phyloP scores from a whole-genome alignment of 2,888 invertebrate genomes.

The Xylophagus ater region DNA sequence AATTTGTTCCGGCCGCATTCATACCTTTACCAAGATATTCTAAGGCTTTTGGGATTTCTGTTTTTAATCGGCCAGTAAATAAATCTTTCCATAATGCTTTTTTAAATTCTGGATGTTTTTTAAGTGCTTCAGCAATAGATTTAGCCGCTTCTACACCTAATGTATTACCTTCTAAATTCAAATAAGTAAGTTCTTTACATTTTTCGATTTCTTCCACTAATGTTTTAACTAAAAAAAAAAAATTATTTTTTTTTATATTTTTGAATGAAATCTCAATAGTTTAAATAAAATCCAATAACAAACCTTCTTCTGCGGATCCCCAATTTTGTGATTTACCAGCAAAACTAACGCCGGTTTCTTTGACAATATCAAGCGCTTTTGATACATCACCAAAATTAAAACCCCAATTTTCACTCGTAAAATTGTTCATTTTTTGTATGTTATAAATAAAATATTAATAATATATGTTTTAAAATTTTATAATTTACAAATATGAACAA shows the following conservation, averaged over 20 bases:
- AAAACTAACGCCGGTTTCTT: slow-evolving; percentile 62
- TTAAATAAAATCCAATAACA: slow-evolving; percentile 10
- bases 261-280: slow-evolving; percentile 6
- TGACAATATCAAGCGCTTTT: slow-evolving; percentile 21
- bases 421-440: no score
- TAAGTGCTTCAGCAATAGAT: slow-evolving; percentile 69
- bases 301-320: slow-evolving; percentile 69
- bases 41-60: slow-evolving; percentile 88
- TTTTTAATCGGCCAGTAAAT: slow-evolving; percentile 90
- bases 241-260: slow-evolving; percentile 5
- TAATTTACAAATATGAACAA: no score
- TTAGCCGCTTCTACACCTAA: slow-evolving; percentile 81
- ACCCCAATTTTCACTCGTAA: no score
- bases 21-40: slow-evolving; percentile 68
- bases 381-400: slow-evolving; percentile 16
- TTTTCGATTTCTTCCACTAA: slow-evolving; percentile 66
- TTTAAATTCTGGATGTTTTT: slow-evolving; percentile 63
- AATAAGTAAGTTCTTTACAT: slow-evolving; percentile 54
- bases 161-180: slow-evolving; percentile 87
- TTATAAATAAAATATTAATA: no score
- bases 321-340: slow-evolving; percentile 69
- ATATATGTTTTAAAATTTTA: no score
- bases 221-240: slow-evolving; percentile 47
- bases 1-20: slow-evolving; percentile 62
- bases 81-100: slow-evolving; percentile 90